A percentile compares a stretch with the other conserved stretches of the same genome.
Conservation (phyloP, 2,797 vertebrate genomes). For the Pipistrellus nathusii region DNA sequence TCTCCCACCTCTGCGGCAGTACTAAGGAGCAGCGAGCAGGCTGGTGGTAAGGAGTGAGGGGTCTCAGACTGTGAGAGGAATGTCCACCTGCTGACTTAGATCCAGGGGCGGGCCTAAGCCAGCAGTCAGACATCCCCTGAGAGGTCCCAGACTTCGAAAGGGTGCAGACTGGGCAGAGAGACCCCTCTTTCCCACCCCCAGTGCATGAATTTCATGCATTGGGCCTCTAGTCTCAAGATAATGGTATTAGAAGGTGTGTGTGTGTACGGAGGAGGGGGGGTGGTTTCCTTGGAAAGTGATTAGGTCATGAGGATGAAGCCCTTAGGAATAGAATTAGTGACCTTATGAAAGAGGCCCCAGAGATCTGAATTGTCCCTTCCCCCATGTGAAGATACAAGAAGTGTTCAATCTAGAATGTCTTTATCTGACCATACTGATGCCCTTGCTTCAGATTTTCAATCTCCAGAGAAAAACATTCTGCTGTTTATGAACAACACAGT, state of each 20-base stretch:
- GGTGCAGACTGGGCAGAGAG: too few relatives aligned
- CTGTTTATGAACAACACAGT: not conserved
- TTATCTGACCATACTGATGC: not conserved
- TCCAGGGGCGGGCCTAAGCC: too few relatives aligned
- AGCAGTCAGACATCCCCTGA: too few relatives aligned
- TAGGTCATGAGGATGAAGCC: not conserved
- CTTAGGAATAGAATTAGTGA: not conserved
- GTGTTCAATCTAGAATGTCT: not conserved
- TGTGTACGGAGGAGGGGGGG: fast-evolving
- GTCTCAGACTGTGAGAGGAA: too few relatives aligned
- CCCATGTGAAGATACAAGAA: not conserved
- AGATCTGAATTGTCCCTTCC: not conserved
- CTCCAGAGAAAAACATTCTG: not conserved
- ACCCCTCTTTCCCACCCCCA: fast-evolving
- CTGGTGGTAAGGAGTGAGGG: too few relatives aligned
- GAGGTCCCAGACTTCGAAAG: too few relatives aligned
- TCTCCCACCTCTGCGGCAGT: too few relatives aligned
- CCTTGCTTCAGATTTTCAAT: not conserved
- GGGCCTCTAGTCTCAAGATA: not conserved
- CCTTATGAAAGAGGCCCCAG: not conserved
- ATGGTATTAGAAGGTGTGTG: not conserved
- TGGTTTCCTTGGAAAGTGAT: not conserved
- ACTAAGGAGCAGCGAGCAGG: too few relatives aligned
- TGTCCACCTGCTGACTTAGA: too few relatives aligned
- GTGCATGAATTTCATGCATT: too few relatives aligned